Base-by-base conservation (phyloP, 2,888 invertebrate genomes). In the Machimus rusticus region DNA sequence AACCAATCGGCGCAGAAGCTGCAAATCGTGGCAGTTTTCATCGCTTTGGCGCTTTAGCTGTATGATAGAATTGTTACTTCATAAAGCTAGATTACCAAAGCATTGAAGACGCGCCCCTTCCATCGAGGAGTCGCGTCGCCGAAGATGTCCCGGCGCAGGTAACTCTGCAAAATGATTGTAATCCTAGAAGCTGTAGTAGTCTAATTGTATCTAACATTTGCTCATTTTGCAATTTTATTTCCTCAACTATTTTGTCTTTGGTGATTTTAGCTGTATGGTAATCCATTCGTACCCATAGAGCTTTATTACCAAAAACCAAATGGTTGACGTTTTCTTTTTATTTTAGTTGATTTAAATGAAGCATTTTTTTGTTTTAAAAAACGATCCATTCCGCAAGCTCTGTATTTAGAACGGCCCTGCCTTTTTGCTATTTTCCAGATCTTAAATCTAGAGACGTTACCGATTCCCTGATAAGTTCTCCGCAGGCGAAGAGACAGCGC, bases 11-110 rank as follows among this genome's bases (percentile, higher is more conserved):
- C 3, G 12, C 19, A 3, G 28, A 2, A 9, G 9, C 66, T 23
- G 12, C 9, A 28, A 66, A 28, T 66, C 23, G 23, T 28, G 92
- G 93, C 92, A 93, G 92, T 92, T 93, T 94, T 93, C 95, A 94
- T 93, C 94, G 93, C 97, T 97, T 97, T 97, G 97, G 97, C 95
- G 95, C 96, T 96, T 95, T 96, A 96, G 97, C 96, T 96, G 95
- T 95, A 95, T 96, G 96, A 96, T 95, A 94, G 94, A 93, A 93
- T 93, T 92, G 93, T 92, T 93, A 93, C 94, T 94, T 96, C 97
- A 97, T 97, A 97, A 97, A 97, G 97, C 97, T 97, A 97, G 96
- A 96, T 97, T 97, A 97, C 97, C 97, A 97, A 97, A 97, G 96
- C 96, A 96, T 93, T 94, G 94, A 94, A 93, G 92, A 91, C 91